phyloP scores from a whole-genome alignment of 2,888 invertebrate genomes.

The Brachylomia viminalis region DNA sequence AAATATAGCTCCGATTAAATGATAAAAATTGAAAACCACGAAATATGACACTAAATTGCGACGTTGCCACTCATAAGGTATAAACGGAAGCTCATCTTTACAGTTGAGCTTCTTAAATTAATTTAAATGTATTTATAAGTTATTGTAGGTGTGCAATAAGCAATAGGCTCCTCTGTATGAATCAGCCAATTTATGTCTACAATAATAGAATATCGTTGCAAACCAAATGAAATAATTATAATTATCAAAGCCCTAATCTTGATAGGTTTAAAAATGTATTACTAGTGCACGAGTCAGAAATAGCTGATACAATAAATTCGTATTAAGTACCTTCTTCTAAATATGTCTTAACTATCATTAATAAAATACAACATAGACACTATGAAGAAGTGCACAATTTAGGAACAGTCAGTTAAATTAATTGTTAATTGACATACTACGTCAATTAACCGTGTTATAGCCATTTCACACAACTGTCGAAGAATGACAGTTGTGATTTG shows the following conservation, averaged over 20 bases:
- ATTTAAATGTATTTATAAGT: not conserved
- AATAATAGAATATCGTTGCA: conserved; percentile 1
- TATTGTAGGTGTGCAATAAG: not conserved
- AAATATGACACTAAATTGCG: no score
- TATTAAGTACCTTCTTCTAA: not conserved
- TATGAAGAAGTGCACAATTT: not conserved
- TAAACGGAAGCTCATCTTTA: no score
- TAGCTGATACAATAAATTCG: not conserved
- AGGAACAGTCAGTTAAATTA: not conserved
- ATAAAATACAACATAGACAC: no score
- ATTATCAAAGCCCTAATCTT: not conserved
- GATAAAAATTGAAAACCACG: no score
- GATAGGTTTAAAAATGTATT: not conserved
- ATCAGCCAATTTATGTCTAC: not conserved
- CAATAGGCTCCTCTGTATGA: not conserved
- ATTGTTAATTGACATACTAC: not conserved
- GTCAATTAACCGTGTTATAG: not conserved
- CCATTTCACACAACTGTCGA: not conserved
- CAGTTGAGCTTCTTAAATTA: no score
- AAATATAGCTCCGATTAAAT: no score
- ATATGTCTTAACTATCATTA: not conserved
- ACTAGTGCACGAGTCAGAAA: not conserved
- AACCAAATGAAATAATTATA: not conserved
- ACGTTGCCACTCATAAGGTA: no score
- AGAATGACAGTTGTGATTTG: not conserved